Base-by-base conservation (phyloP, 2,113 vertebrate genomes). In the Periophthalmus modestus region DNA sequence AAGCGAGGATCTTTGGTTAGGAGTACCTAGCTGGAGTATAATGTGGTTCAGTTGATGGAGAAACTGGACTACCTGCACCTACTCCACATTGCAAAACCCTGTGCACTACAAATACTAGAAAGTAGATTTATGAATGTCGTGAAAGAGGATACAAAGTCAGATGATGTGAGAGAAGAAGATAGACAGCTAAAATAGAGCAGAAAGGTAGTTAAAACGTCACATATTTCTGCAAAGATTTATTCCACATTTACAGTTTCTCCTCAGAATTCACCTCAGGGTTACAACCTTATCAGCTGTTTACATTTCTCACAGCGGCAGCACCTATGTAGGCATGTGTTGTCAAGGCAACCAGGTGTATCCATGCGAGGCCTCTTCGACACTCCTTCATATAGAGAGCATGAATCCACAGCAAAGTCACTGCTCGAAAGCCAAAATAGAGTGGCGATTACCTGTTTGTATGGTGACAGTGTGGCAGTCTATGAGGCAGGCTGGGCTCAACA, bases 351-450 rank as follows among this genome's bases (percentile, higher is more conserved):
- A 66, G 43, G 52, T 77, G 62, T 71, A 24, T 23, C 21, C 47
- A 55, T 68, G 23, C 58, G 19, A 69, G 72, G 54, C 33, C 69
- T 21, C 7, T 43, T 23, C 47, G 36, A 23, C 28, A 14, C 47
- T 33, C 9, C 62, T 13, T 48, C 68, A 10, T 54, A n/a, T n/a
- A 62, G 66, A 68, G 47, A 67, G 72, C 80, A 50, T 81, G 73
- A n/a, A 46, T 72, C 24, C 50, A 48, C 61, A 36, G 36, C 36
- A 55, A 75, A 81, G 72, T 66, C 62, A 21, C 23, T 65, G 52
- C 7, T 67, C 24, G 68, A 59, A 78, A 67, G 69, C 18, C 63
- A 14, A 77, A 82, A 78, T 62, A 69, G 63, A 69, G 61, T 3
- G 50, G 70, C 71, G 71, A 58, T 76, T 71, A 67, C 19, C 69